Evolutionary conservation across 2,888 invertebrate genomes (phyloP), one percentile per base, ranked within the genome.

Genomic region (Eupithecia exiguata): DNA sequence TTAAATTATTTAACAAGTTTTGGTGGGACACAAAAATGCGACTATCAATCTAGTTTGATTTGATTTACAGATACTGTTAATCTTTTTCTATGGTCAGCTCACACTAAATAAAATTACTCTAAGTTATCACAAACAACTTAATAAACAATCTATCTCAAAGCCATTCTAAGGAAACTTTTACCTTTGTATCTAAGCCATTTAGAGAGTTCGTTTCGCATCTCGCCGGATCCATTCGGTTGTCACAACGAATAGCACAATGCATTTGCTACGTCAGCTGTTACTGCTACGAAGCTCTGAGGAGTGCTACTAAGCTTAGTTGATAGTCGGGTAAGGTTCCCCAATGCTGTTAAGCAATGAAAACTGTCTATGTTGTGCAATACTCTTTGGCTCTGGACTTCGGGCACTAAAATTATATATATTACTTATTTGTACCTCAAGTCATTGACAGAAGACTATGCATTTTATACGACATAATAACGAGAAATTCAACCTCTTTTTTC

Each of bases 211-310:
- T 77, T 71, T 74, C 72, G 66, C 43, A 74, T 75, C 71, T 75
- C 70, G 71, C 61, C 35, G 53, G 61, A 72, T 72, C 75, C 63
- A 77, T 77, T 80, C 69, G 72, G 69, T 67, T 75, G 77, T 78
- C 78, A 72, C 75, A 75, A 74, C 72, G 71, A 69, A 73, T 74
- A 74, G 75, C 69, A 78, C 74, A 79, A 76, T 78, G 75, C 77
- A 79, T 77, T 80, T 71, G 78, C 80, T 80, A 79, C 79, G 76
- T 80, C 78, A 75, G 76, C 76, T 75, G 76, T 77, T 79, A 74
- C 79, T 78, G 72, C 77, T 78, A 74, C 79, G 80, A 30, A 70
- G 53, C 63, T 70, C 70, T 70, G 68, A 68, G 46, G 25, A 58
- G 46, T 73, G 61, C 46, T 71, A 14, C 53, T 12, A 58, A 25